Percentiles rank a stretch among this genome's conserved stretches.
Conservation (phyloP, 2,113 vertebrate species). For the Irena cyanogastra region DNA sequence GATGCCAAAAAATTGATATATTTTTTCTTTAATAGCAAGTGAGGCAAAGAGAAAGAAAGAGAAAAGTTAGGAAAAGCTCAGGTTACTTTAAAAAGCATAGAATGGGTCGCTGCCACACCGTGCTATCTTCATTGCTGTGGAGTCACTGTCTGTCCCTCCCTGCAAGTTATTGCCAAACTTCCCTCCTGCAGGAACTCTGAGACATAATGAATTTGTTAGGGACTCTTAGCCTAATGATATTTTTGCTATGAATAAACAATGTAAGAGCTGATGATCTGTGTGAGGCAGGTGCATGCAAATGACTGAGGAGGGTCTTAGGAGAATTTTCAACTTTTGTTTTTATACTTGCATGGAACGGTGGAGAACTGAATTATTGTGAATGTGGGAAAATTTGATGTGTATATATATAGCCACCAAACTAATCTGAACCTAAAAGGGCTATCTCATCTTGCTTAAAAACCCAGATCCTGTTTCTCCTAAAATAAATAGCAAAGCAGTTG, state of each 20-base stretch:
- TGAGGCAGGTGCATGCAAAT: not conserved
- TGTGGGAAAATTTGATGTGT: not conserved
- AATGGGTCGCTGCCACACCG: rapidly evolving
- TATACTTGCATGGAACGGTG: not conserved
- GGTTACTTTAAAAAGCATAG: not conserved
- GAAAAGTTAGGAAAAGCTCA: not conserved
- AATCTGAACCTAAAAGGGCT: not conserved
- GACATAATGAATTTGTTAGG: not conserved
- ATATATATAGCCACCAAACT: not conserved
- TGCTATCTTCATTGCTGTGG: not conserved
- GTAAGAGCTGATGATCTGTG: not conserved
- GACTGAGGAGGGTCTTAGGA: not conserved
- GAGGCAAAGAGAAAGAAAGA: not conserved
- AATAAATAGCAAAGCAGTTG: not conserved
- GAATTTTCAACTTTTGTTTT: not conserved
- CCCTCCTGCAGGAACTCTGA: not conserved
- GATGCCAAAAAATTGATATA: too few species aligned
- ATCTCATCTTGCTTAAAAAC: not conserved
- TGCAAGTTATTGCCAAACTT: not conserved
- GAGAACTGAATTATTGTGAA: not conserved
- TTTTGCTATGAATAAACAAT: not conserved
- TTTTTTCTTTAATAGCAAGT: not conserved
- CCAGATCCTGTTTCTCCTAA: not conserved
- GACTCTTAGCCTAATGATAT: not conserved
- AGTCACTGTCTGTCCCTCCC: not conserved